Base-by-base conservation (phyloP, 2,797 vertebrate genomes). In the Rhabdophis nuchalis region DNA sequence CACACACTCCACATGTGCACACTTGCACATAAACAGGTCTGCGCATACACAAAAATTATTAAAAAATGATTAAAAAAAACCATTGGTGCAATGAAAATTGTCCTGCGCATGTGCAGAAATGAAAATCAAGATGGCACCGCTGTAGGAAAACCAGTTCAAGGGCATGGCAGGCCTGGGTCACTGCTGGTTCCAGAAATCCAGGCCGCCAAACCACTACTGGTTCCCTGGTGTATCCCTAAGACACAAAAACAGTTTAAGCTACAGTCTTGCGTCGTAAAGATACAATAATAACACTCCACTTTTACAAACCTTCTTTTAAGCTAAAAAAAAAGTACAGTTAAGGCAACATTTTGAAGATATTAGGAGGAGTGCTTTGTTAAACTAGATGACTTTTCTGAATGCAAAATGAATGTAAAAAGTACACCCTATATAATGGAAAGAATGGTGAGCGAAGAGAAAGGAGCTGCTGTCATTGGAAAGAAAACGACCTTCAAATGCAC, bases 281-380 rank as follows among this genome's bases (percentile, higher is more conserved):
- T 82, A 46, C 20, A 41, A 82, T 82, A 64, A 93, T 89, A 89
- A 89, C 89, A 94, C 87, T 29, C 88, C 94, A 88, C 85, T 94
- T 93, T 89, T 85, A 93, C 13, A 93, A 88, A 85, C 92, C 94
- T 94, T 95, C 96, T 96, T 94, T 87, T 92, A 94, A 91, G 97
- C 32, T 27, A 46, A 46, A 46, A 46, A 46, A 60, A 88, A 20
- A 96, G 95, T 96, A 95, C 93, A 95, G 95, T 95, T 96, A 91
- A 88, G 94, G 92, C 91, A 96, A 92, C 85, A 89, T 92, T 92
- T 94, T 89, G 23, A 90, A 6, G 90, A 90, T 77, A 3, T 32
- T 50, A 72, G 92, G 90, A 94, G 61, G 8, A 2, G 23, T 86
- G 64, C 41, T 82, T 13, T 82, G 20, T 82, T 82, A 82, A 46